Conservation (phyloP, 2,797 vertebrate genomes). For the Bryconaethiops microstoma region DNA sequence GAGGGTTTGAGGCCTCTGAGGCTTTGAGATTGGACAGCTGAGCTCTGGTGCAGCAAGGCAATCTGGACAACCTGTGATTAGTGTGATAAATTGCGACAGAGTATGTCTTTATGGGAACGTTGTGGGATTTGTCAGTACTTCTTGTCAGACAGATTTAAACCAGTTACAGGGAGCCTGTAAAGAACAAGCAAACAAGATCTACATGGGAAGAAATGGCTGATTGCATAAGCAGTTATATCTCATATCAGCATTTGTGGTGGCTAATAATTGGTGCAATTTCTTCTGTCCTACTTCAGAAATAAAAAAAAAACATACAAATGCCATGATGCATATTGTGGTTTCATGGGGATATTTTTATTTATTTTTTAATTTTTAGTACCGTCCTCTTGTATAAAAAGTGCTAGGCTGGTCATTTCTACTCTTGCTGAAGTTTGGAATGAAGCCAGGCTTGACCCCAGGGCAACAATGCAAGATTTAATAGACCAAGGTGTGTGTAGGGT, state of each 20-base stretch:
- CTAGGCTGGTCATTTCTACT: slow-evolving; percentile 78
- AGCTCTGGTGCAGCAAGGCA: background rate
- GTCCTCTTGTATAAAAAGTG: slow-evolving; percentile 55
- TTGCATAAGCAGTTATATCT: no score
- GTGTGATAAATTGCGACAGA: no score
- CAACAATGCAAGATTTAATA: slow-evolving; percentile 93
- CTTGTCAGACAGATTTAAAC: background rate
- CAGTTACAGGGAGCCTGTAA: background rate
- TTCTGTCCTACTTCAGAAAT: background rate
- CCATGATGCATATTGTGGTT: slow-evolving; percentile 27
- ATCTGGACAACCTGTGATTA: background rate
- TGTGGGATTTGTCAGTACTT: background rate
- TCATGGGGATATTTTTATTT: background rate
- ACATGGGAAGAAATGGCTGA: no score
- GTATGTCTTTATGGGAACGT: background rate
- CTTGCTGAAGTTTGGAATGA: slow-evolving; percentile 85
- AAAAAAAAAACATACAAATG: background rate
- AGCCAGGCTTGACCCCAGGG: slow-evolving; percentile 86
- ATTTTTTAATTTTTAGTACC: no score
- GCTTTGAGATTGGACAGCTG: background rate
- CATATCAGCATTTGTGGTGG: no score
- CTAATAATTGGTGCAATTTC: no score
- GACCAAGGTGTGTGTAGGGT: slow-evolving; percentile 62
- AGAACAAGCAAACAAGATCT: background rate
- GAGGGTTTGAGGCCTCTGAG: background rate